Evolutionary conservation across 2,888 invertebrate species (phyloP).

Genomic region (Sclerodermus sp.): DNA sequence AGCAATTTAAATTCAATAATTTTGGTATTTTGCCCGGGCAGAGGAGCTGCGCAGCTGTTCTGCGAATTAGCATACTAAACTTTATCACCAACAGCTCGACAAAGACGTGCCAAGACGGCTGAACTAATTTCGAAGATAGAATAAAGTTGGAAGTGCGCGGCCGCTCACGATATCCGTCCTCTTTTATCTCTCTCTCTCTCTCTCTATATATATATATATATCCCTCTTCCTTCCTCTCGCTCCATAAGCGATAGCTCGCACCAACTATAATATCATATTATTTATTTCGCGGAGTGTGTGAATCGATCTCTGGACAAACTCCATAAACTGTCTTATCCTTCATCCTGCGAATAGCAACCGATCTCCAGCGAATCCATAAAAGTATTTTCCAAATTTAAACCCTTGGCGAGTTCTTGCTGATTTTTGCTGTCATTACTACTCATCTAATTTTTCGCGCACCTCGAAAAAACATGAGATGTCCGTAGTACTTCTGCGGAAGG

Average conservation of each 20-base stretch:
- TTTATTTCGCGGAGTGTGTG: too few relatives aligned
- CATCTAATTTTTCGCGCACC: background rate
- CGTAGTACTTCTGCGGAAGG: background rate
- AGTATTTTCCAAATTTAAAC: background rate
- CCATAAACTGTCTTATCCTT: too few relatives aligned
- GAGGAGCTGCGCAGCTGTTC: conserved; percentile 52
- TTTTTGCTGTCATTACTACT: conserved; percentile 31
- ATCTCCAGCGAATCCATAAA: too few relatives aligned
- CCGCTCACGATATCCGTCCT: conserved; percentile 11
- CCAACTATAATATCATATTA: conserved; percentile 39
- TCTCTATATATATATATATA: too few relatives aligned
- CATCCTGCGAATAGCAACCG: too few relatives aligned
- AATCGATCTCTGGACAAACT: conserved; percentile 25
- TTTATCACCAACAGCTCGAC: conserved; percentile 58
- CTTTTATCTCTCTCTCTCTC: conserved; percentile 13
- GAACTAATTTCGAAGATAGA: conserved; percentile 58
- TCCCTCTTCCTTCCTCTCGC: too few relatives aligned
- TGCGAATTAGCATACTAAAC: conserved; percentile 58
- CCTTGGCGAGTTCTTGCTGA: conserved; percentile 22
- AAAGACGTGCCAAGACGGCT: conserved; percentile 58
- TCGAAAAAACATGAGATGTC: background rate
- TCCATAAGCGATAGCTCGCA: conserved; percentile 42
- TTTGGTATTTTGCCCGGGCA: conserved; percentile 51
- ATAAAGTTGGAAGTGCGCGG: conserved; percentile 50
- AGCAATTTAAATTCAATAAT: conserved; percentile 58